Evolutionary conservation across 2,113 vertebrate species (phyloP).

Genomic region (Sinocyclocheilus anophthalmus): DNA sequence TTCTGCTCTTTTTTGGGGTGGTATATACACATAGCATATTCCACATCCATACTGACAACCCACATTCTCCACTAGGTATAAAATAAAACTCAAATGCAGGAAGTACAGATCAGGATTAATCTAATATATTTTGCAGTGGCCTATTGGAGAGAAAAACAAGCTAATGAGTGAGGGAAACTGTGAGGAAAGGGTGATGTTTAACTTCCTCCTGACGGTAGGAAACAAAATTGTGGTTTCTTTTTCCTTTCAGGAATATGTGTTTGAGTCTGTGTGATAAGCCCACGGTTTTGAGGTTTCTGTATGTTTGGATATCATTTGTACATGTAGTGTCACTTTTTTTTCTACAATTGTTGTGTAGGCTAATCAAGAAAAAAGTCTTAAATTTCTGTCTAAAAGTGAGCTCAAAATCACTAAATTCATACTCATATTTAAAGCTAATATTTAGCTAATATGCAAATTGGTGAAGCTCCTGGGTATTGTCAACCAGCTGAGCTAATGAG

Average conservation of each 20-base stretch:
- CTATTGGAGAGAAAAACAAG: not conserved
- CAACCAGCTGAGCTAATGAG: constrained; percentile 11
- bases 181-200: not conserved
- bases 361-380: not conserved
- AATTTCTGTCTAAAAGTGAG: not conserved
- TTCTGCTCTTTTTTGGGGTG: too few relatives aligned
- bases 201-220: not conserved
- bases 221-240: not conserved
- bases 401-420: not conserved
- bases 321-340: not conserved
- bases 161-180: too few relatives aligned
- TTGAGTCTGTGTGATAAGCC: not conserved
- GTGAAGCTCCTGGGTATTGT: constrained; percentile 9
- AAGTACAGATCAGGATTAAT: constrained; percentile 45
- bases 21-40: too few relatives aligned
- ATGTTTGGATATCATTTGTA: not conserved
- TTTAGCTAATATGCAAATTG: constrained; percentile 2
- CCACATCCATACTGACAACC: constrained; percentile 5
- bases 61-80: constrained; percentile 34
- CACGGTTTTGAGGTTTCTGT: not conserved
- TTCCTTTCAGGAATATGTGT: not conserved
- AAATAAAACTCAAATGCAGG: constrained; percentile 38
- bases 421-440: constrained; percentile 6
- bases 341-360: not conserved
- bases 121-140: not conserved